phyloP scores from a whole-genome alignment of 2,888 invertebrate genomes.

The Cantharis flavilabris region DNA sequence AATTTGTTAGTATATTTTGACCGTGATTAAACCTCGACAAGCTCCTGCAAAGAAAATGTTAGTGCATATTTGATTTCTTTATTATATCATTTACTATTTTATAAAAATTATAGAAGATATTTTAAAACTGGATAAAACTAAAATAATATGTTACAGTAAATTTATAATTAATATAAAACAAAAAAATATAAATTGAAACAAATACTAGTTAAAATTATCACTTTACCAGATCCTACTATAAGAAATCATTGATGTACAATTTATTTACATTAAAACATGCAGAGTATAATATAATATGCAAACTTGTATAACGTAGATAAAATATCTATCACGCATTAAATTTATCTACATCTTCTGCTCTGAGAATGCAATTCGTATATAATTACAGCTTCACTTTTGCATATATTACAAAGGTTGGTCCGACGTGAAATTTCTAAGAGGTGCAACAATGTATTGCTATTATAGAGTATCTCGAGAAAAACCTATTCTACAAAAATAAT shows the following conservation, averaged over 20 bases:
- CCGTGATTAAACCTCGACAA: too few relatives aligned
- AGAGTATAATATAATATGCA: slow-evolving; percentile 9
- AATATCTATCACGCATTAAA: slow-evolving; percentile 11
- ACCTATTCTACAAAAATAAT: slow-evolving; percentile 35
- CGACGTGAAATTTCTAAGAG: slow-evolving; percentile 36
- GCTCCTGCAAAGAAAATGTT: not conserved
- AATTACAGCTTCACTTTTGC: not conserved
- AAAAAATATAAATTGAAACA: slow-evolving; percentile 1
- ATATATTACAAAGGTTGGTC: slow-evolving; percentile 41
- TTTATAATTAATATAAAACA: not conserved
- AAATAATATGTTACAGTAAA: slow-evolving; percentile 5
- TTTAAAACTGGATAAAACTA: not conserved
- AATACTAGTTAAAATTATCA: slow-evolving; percentile 39
- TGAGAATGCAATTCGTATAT: slow-evolving; percentile 16
- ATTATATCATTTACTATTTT: slow-evolving; percentile 4
- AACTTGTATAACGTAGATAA: slow-evolving; percentile 17
- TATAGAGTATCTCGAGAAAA: slow-evolving; percentile 36
- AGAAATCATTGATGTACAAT: slow-evolving; percentile 22
- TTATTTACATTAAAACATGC: slow-evolving; percentile 19
- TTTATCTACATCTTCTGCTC: slow-evolving; percentile 5
- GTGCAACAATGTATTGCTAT: slow-evolving; percentile 45
- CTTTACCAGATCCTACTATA: slow-evolving; percentile 36
- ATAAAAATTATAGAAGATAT: not conserved
- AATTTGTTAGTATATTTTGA: not conserved
- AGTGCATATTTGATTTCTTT: not conserved